A percentile compares a stretch with the other conserved stretches of the same genome.
These are phyloP conservation scores for Cantharis rufa DNA, from an alignment of 2,888 invertebrate genomes.

Conservation along the genomic window DNA sequence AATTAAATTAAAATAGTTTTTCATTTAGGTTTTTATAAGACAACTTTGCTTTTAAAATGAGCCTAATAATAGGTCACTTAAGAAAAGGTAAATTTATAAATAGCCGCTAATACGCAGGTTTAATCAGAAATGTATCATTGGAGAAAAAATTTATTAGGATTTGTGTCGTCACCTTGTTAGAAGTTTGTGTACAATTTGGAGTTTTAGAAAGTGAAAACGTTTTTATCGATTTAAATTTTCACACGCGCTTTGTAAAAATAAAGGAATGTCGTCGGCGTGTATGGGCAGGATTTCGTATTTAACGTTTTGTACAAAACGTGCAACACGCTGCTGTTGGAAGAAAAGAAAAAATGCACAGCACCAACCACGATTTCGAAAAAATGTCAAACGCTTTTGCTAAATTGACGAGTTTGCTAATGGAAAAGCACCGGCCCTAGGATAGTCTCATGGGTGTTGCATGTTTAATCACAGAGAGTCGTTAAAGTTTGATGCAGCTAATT, in stretches of 20 bases:
- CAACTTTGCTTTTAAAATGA: slow-evolving; percentile 10
- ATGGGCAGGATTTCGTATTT: neutral
- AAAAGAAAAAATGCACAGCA: neutral
- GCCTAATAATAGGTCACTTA: slow-evolving; percentile 13
- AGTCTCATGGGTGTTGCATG: neutral
- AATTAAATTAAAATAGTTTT: slow-evolving; percentile 31
- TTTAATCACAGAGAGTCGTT: neutral
- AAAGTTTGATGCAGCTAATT: neutral
- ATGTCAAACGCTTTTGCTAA: neutral
- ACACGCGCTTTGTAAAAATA: neutral
- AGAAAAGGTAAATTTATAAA: slow-evolving; percentile 16
- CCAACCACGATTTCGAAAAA: neutral
- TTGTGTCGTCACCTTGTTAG: slow-evolving; percentile 6
- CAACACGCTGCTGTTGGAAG: neutral
- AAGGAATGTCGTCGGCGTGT: neutral
- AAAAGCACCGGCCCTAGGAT: neutral
- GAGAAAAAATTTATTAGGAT: neutral
- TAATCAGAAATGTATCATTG: neutral
- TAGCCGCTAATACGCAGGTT: slow-evolving; percentile 18
- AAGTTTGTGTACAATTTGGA: neutral
- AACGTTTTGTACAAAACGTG: neutral
- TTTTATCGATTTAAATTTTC: neutral
- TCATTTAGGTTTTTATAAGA: slow-evolving; percentile 14
- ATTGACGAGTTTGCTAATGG: neutral
- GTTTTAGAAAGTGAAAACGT: neutral